These are phyloP conservation scores for Turnix velox DNA, from an alignment of 2,113 vertebrate species.

Conservation along the genomic window DNA sequence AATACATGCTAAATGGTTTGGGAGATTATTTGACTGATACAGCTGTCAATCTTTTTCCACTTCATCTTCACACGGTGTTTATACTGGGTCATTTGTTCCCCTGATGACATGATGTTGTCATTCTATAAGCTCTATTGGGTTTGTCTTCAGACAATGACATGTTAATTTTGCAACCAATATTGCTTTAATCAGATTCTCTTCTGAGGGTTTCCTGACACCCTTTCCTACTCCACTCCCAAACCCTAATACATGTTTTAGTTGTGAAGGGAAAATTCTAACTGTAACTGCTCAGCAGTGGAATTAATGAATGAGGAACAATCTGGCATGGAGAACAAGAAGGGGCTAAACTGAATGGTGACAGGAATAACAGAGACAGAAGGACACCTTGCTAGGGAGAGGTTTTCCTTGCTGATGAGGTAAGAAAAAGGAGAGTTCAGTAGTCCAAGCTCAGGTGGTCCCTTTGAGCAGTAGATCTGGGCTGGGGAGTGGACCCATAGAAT, in stretches of 20 bases:
- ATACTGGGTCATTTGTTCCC: neutral
- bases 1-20: neutral
- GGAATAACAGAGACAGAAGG: neutral
- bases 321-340: neutral
- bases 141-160: neutral
- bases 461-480: neutral
- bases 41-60: neutral
- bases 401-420: neutral
- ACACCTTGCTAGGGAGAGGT: neutral
- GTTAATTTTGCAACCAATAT: neutral
- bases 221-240: neutral
- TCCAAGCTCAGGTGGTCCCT: accelerated
- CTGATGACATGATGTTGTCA: neutral
- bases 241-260: neutral
- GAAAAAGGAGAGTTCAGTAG: neutral
- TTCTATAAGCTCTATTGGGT: neutral
- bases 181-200: neutral
- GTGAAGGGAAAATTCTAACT: neutral
- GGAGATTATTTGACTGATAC: neutral
- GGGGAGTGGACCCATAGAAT: accelerated
- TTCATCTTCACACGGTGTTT: neutral
- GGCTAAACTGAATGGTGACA: neutral
- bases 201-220: neutral
- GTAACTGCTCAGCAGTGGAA: neutral
- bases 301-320: neutral